A percentile compares a stretch with the other conserved stretches of the same genome.
Evolutionary conservation across 2,888 invertebrate species (phyloP).

Genomic region (Zelleria hepariella): DNA sequence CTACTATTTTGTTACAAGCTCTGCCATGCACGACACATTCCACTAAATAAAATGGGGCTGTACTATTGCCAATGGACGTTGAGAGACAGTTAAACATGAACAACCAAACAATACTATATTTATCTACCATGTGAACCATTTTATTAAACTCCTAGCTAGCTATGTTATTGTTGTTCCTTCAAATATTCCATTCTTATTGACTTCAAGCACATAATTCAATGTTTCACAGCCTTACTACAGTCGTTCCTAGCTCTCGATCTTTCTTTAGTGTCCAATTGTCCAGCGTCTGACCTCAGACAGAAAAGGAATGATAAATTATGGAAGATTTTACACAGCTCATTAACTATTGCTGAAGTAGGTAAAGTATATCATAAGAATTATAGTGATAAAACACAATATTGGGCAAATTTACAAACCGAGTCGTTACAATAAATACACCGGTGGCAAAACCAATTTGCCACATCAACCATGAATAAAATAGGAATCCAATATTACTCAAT

Average conservation of each 20-base stretch:
- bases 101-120: constrained; percentile 22
- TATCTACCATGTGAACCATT: constrained; percentile 25
- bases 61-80: constrained; percentile 44
- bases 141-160: constrained; percentile 25
- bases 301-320: constrained; percentile 53
- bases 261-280: constrained; percentile 39
- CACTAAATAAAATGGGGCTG: constrained; percentile 16
- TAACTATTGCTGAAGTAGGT: background rate
- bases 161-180: background rate
- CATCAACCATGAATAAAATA: background rate
- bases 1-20: constrained; percentile 62
- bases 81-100: constrained; percentile 34
- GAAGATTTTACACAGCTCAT: constrained; percentile 15
- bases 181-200: constrained; percentile 9
- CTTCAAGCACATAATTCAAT: constrained; percentile 40
- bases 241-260: constrained; percentile 60
- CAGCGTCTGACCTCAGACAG: constrained; percentile 24
- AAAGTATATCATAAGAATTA: background rate
- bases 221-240: constrained; percentile 68
- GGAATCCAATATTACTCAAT: background rate
- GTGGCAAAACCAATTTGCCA: background rate
- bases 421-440: background rate
- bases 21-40: constrained; percentile 34
- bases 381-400: background rate
- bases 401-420: background rate